Conservation (phyloP, 2,797 vertebrate species). For the Garrulus glandarius region DNA sequence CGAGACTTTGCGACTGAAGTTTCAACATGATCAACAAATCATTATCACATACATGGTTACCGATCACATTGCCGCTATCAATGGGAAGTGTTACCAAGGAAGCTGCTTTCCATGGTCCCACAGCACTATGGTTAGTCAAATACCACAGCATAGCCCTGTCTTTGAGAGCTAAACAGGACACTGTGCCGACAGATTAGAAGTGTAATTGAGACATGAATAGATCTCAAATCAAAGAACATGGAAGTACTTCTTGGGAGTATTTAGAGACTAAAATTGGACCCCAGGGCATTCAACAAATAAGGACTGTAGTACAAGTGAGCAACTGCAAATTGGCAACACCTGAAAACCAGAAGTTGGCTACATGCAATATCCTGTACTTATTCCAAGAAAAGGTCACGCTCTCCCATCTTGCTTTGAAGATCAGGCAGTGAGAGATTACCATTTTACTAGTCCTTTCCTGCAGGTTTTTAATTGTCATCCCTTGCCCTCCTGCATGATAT, state of each 20-base stretch:
- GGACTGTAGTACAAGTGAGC: not conserved
- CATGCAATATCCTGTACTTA: not conserved
- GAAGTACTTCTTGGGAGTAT: not conserved
- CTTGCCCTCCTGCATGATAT: not conserved
- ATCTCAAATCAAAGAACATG: not conserved
- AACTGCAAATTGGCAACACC: constrained; percentile 14
- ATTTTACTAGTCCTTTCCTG: not conserved
- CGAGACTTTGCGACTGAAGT: not conserved
- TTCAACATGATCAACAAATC: not conserved
- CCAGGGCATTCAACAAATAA: not conserved
- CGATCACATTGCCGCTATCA: not conserved
- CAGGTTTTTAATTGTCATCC: constrained; percentile 22
- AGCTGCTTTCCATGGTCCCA: not conserved
- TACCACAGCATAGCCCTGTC: not conserved
- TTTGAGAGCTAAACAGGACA: not conserved
- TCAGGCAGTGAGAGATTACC: not conserved
- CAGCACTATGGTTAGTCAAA: not conserved
- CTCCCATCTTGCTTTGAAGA: constrained; percentile 35
- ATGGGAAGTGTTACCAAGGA: not conserved
- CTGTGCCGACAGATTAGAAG: not conserved
- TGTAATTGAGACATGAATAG: constrained; percentile 5
- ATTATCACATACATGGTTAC: not conserved
- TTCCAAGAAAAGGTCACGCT: constrained; percentile 45
- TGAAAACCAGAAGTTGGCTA: not conserved
- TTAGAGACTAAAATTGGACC: not conserved